A percentile compares a stretch with the other conserved stretches of the same genome.
phyloP scores from a whole-genome alignment of 1,140 invertebrate species.

The Lordiphosa collinella region DNA sequence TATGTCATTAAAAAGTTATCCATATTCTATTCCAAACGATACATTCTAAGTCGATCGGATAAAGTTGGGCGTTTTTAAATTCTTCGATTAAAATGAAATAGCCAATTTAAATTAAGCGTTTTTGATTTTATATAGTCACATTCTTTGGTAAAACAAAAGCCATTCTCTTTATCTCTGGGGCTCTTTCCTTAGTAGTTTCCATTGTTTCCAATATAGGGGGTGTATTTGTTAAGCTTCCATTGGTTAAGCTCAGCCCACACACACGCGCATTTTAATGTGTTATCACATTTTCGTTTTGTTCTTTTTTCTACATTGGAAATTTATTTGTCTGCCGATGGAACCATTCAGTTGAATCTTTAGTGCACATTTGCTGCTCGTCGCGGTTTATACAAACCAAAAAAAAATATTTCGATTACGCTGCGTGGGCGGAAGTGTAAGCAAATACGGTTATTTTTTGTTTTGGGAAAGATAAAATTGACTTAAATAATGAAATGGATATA shows the following conservation, averaged over 20 bases:
- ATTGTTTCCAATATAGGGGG: constrained; percentile 32
- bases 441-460: constrained; percentile 7
- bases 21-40: too few species aligned
- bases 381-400: constrained; percentile 20
- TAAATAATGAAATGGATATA: neutral
- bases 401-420: constrained; percentile 11
- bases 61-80: too few species aligned
- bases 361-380: constrained; percentile 51
- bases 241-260: constrained; percentile 18
- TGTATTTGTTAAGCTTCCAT: constrained; percentile 54
- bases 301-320: constrained; percentile 44
- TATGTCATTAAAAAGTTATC: too few species aligned
- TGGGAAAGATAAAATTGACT: constrained; percentile 18
- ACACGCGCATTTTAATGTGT: constrained; percentile 28
- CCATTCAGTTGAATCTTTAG: constrained; percentile 33
- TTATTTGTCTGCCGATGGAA: constrained; percentile 45
- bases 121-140: too few species aligned
- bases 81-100: too few species aligned
- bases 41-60: too few species aligned
- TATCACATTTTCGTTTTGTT: constrained; percentile 47
- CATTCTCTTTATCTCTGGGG: neutral
- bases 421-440: constrained; percentile 57
- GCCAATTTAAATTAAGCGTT: too few species aligned
- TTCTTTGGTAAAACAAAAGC: neutral
- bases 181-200: neutral